Evolutionary conservation across 2,888 invertebrate species (phyloP), one percentile per base, ranked within the genome.

Genomic region (Liodrosophila aerea): DNA sequence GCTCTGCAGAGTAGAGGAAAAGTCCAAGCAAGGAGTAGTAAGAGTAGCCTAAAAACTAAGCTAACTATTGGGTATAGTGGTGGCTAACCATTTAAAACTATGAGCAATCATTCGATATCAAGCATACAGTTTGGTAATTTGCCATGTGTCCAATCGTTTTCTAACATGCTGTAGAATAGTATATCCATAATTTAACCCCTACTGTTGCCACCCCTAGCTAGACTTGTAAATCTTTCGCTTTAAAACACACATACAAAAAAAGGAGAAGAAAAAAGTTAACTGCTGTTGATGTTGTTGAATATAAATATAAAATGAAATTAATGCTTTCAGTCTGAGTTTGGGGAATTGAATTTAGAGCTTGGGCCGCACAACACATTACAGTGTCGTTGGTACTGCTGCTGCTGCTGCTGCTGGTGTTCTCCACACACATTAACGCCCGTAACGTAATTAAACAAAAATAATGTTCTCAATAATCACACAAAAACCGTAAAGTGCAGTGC

Each of bases 401-500:
- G 22, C 11, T 41, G 33, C 4, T 59, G 11, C 29, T 36, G 44
- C 57, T 77, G 66, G 58, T 71, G 68, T 73, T 69, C 56, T 80
- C 73, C 61, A 65, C 77, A 65, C 77, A 73, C 84, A 81, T 83
- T 82, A 82, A 85, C 76, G 83, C 74, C 78, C 82, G 82, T 82
- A 82, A 82, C 82, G 82, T 85, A 85, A 83, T 83, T 85, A 83
- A 82, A 83, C 80, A 83, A 85, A 83, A 83, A 83, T 83, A 83
- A 83, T 83, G 82, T 81, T 80, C 75, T 81, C 85, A 83, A 83
- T 83, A 83, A 83, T 83, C 73, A 76, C 68, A 65, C 73, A 66
- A 59, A 47, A 63, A 72, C 65, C 84, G 76, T 83, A 73, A 84
- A 76, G 62, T 69, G 60, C 66, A 62, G 61, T 58, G 59, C 43